Evolutionary conservation across 2,797 vertebrate species (phyloP), one percentile per base, ranked within the genome.

Genomic region (Oryzias dopingdopingensis): DNA sequence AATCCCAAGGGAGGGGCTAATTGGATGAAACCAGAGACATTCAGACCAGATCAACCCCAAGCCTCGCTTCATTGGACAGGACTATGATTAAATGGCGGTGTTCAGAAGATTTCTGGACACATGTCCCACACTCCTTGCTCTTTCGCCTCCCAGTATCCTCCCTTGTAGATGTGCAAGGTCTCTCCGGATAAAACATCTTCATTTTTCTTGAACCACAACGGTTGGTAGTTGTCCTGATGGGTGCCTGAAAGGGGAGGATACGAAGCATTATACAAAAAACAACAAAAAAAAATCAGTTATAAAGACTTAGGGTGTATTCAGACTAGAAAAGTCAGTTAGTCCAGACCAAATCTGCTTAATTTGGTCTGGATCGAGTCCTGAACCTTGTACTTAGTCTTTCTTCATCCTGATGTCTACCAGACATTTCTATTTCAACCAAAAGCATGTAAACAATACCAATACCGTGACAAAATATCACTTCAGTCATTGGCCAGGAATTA

Each of bases 131-230:
- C 83, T 77, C 94, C 92, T 53, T 90, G 91, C 4, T 97, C 95
- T 74, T 98, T 98, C 44, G 92, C 87, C 75, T 98, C 96, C 96
- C 96, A 98, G 89, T 98, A 98, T 1, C 95, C 95, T 0, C 96
- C 96, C 52, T 85, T 92, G 88, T 96, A 98, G 83, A 96, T 72
- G 8, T 98, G 94, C 1, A 93, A 81, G 54, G 90, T 62, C 84
- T 98, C 96, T 83, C 93, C 94, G 0, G 95, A 95, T 12, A 77
- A 77, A 0, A 91, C 88, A 70, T 98, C 96, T 29, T 94, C 91
- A 2, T 76, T 76, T 58, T 92, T 91, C 70, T 98, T 93, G 42
- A 98, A 98, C 96, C 96, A 98, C 86, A 93, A 72, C 0, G 96
- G 88, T 65, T 94, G 93, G 80, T 98, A 93, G 83, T 89, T 94